A percentile compares a stretch with the other conserved stretches of the same genome.
Evolutionary conservation across 92 coral and sea anemone genomes (phyloP).

Genomic region (Palythoa grandiflora): DNA sequence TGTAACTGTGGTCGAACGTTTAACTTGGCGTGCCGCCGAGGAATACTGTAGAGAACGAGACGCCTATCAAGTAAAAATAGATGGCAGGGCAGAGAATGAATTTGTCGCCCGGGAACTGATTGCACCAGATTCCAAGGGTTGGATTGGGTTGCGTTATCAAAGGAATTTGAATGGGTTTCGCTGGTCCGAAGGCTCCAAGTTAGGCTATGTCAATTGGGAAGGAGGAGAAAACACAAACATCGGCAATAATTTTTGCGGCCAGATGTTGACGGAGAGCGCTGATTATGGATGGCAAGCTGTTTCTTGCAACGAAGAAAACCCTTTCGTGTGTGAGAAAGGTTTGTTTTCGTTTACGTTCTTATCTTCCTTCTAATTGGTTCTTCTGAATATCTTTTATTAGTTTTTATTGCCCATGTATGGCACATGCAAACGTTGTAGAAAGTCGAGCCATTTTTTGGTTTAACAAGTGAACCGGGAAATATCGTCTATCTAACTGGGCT

Average conservation of each 20-base stretch:
- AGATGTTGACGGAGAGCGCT: constrained; percentile 28
- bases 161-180: not conserved
- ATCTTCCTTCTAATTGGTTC: not conserved
- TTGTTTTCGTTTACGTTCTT: not conserved
- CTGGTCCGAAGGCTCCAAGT: constrained; percentile 39
- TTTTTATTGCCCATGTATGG: not conserved
- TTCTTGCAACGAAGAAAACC: constrained; percentile 13
- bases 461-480: not conserved
- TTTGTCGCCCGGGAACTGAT: constrained; percentile 9
- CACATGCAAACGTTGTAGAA: not conserved
- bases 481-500: not conserved
- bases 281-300: constrained; percentile 40
- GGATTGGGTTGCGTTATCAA: constrained; percentile 33
- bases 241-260: constrained; percentile 13
- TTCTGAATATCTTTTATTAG: not conserved
- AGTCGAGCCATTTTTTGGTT: not conserved
- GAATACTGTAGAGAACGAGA: constrained; percentile 10
- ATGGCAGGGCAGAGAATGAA: not conserved
- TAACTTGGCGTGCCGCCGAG: constrained; percentile 25
- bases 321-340: constrained; percentile 44
- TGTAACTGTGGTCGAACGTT: constrained; percentile 1
- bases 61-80: constrained; percentile 41
- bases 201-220: constrained; percentile 38
- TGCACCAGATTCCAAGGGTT: constrained; percentile 34
- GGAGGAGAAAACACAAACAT: constrained; percentile 41